phyloP scores from a whole-genome alignment of 2,888 invertebrate species.

The Acleris sparsana region DNA sequence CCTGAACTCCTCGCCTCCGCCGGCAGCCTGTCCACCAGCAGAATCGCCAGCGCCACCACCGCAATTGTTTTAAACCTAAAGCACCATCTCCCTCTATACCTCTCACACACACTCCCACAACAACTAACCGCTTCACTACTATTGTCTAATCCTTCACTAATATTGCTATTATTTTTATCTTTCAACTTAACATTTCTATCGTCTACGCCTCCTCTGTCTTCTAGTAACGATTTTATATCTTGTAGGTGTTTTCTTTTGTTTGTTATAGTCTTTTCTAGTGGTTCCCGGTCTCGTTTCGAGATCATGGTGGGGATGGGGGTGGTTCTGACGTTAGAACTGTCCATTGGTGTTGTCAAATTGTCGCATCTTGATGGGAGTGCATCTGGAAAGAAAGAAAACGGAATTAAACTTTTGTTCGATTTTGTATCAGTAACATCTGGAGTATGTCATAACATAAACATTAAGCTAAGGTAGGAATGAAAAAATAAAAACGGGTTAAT shows the following conservation, averaged over 20 bases:
- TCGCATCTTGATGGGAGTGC: constrained; percentile 66
- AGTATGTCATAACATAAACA: too few relatives aligned
- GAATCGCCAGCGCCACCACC: constrained; percentile 68
- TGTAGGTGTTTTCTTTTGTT: constrained; percentile 64
- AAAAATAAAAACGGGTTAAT: too few relatives aligned
- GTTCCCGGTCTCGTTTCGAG: constrained; percentile 51
- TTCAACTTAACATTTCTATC: constrained; percentile 40
- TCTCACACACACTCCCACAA: constrained; percentile 53
- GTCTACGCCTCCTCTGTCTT: constrained; percentile 73
- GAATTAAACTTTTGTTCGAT: too few relatives aligned
- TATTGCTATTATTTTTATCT: constrained; percentile 56
- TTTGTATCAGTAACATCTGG: too few relatives aligned
- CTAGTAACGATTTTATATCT: constrained; percentile 74
- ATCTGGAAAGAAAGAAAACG: constrained; percentile 67
- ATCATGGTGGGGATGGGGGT: constrained; percentile 57
- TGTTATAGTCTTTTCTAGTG: constrained; percentile 65
- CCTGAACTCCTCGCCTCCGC: constrained; percentile 77
- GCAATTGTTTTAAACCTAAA: constrained; percentile 74
- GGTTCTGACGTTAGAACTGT: constrained; percentile 44
- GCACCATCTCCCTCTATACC: constrained; percentile 59
- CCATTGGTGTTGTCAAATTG: constrained; percentile 64
- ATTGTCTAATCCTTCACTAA: constrained; percentile 61
- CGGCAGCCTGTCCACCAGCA: constrained; percentile 61
- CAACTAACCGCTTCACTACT: constrained; percentile 50
- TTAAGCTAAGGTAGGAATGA: too few relatives aligned